These are phyloP conservation scores for Hoplodrina blanda DNA, from an alignment of 2,888 invertebrate species.

Conservation along the genomic window DNA sequence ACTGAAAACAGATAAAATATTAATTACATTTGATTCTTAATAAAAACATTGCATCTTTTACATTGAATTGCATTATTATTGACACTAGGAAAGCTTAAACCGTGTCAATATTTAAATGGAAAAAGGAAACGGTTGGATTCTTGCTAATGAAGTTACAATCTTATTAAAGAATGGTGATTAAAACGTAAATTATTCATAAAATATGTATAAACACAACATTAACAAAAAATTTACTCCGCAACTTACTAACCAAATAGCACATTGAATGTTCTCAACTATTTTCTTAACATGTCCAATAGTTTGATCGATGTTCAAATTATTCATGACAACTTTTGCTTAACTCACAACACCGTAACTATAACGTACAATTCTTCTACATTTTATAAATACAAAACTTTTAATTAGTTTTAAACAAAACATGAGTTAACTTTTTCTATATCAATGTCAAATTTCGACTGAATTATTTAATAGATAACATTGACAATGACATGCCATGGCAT, in stretches of 20 bases:
- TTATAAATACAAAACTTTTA: constrained; percentile 1
- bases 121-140: neutral
- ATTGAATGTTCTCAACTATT: constrained; percentile 76
- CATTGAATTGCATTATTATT: neutral
- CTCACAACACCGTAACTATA: constrained; percentile 1
- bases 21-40: neutral
- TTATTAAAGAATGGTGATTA: neutral
- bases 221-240: neutral
- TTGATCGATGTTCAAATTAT: constrained; percentile 69
- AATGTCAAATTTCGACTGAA: no score
- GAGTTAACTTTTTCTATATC: neutral
- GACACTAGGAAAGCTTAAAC: neutral
- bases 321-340: constrained; percentile 69
- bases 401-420: constrained; percentile 1
- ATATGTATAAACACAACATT: neutral
- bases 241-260: constrained; percentile 80
- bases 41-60: neutral
- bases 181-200: neutral
- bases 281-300: constrained; percentile 73
- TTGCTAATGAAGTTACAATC: neutral
- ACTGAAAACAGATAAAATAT: constrained; percentile 66
- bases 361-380: neutral
- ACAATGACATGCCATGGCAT: no score
- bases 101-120: neutral
- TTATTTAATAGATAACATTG: no score